A percentile compares a stretch with the other conserved stretches of the same genome.
Evolutionary conservation across 2,888 invertebrate genomes (phyloP).

Genomic region (Conus canariensis): DNA sequence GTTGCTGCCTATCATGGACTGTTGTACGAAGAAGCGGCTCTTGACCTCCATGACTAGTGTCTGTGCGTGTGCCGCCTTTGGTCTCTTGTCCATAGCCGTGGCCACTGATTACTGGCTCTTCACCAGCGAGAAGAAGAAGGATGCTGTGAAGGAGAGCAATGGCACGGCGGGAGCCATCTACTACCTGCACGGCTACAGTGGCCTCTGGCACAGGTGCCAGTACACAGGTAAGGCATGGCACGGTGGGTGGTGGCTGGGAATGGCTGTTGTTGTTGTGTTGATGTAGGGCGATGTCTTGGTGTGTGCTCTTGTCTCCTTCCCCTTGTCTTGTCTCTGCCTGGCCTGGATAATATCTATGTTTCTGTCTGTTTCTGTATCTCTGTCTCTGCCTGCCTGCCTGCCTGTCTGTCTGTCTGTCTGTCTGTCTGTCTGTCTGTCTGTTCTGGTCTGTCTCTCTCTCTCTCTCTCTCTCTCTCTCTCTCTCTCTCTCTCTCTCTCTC

Average conservation of each 20-base stretch:
- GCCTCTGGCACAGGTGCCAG: slow-evolving; percentile 75
- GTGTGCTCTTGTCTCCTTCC: neutral
- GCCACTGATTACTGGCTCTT: slow-evolving; percentile 78
- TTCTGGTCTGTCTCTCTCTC: neutral
- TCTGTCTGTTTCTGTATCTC: neutral
- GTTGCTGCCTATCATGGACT: slow-evolving; percentile 69
- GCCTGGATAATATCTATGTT: neutral
- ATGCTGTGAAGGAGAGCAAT: slow-evolving; percentile 52
- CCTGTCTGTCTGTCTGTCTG: neutral
- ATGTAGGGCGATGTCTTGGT: neutral
- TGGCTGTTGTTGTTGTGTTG: neutral
- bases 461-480: neutral
- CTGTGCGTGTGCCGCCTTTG: slow-evolving; percentile 78
- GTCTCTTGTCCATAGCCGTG: slow-evolving; percentile 77
- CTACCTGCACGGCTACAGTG: slow-evolving; percentile 68
- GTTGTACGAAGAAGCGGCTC: slow-evolving; percentile 75
- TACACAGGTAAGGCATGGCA: slow-evolving; percentile 64
- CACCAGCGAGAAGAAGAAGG: slow-evolving; percentile 69
- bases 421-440: neutral
- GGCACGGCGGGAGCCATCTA: slow-evolving; percentile 60
- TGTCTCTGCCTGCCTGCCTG: neutral
- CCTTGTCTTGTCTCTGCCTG: neutral
- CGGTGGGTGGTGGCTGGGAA: neutral
- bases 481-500: neutral
- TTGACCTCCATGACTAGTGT: slow-evolving; percentile 77